Evolutionary conservation across 2,113 vertebrate genomes (phyloP), one percentile per base, ranked within the genome.

Genomic region (Hystrix cristata): DNA sequence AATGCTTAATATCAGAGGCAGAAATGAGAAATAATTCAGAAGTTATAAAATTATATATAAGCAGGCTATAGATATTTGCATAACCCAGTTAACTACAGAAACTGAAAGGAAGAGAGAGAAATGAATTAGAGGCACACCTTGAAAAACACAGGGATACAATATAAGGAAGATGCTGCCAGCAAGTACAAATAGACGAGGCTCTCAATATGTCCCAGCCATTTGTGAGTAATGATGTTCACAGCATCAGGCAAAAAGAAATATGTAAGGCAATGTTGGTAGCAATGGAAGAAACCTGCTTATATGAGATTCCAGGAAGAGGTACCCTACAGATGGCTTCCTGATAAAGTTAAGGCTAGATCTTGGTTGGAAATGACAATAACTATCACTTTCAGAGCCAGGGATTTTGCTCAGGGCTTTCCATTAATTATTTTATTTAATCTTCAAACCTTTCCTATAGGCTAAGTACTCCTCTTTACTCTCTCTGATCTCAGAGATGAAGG

Each of bases 21-120:
- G n/a, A 90, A 38, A 27, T 88, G n/a, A 95, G 27, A 93, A 69
- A 91, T 72, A 29, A 76, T 55, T 84, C 43, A 71, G 60, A 76
- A 90, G 62, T 80, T 62, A 79, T 57, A 85, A 87, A 90, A 51
- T n/a, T 95, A 84, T 34, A 29, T 31, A 14, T 48, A 84, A 81
- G 27, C 92, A 76, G 27, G 23, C n/a, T 59, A n/a, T 6, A 74
- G 14, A 82, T 55, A 79, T 3, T 51, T n/a, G 71, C 2, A 53
- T 51, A 76, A 93, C 72, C 90, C 64, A 81, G 12, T 1, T 34
- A 74, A 72, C 38, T 62, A 92, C 7, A 69, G 21, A 91, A 46
- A 13, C 14, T 21, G 7, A 34, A 3, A 90, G 7, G 29, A 76
- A 76, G 71, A 95, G 38, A 86, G 2, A 53, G 48, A 87, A 55